phyloP scores from a whole-genome alignment of 2,888 invertebrate genomes.

The Brachypalpus laphriformis region DNA sequence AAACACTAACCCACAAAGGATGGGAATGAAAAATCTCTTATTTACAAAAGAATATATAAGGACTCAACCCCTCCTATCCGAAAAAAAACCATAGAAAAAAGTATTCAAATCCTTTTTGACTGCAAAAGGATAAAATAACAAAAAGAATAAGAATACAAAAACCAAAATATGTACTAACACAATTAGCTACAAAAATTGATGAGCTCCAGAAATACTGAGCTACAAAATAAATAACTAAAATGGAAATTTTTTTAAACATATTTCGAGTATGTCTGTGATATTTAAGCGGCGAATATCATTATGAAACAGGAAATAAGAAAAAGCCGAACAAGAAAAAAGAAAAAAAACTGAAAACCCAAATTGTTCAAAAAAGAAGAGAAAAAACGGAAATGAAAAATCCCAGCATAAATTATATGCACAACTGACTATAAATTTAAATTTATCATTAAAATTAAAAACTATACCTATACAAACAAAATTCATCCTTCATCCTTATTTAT shows the following conservation, averaged over 20 bases:
- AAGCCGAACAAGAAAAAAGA: constrained; percentile 11
- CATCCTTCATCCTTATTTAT: constrained; percentile 67
- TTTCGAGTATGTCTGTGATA: constrained; percentile 65
- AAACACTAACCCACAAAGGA: constrained; percentile 5
- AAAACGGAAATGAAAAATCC: constrained; percentile 1
- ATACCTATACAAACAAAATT: constrained; percentile 4
- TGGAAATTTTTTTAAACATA: constrained; percentile 26
- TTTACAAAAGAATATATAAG: not conserved
- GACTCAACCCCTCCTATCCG: not conserved
- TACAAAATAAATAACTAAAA: constrained; percentile 3
- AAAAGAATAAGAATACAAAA: not conserved
- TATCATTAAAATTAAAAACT: not conserved
- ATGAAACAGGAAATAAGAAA: constrained; percentile 29
- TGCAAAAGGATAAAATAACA: not conserved
- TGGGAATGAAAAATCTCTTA: constrained; percentile 17
- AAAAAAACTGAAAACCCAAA: not conserved
- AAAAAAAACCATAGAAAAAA: constrained; percentile 1
- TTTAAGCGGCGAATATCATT: constrained; percentile 62
- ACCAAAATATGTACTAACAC: constrained; percentile 11
- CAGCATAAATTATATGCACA: constrained; percentile 9
- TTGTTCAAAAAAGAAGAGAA: not conserved
- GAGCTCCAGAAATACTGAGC: not conserved
- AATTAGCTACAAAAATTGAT: not conserved
- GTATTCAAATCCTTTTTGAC: constrained; percentile 30
- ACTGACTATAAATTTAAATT: constrained; percentile 23